A percentile compares a stretch with the other conserved stretches of the same genome.
phyloP scores from a whole-genome alignment of 2,888 invertebrate genomes.

The Apomyelois bistriatella region DNA sequence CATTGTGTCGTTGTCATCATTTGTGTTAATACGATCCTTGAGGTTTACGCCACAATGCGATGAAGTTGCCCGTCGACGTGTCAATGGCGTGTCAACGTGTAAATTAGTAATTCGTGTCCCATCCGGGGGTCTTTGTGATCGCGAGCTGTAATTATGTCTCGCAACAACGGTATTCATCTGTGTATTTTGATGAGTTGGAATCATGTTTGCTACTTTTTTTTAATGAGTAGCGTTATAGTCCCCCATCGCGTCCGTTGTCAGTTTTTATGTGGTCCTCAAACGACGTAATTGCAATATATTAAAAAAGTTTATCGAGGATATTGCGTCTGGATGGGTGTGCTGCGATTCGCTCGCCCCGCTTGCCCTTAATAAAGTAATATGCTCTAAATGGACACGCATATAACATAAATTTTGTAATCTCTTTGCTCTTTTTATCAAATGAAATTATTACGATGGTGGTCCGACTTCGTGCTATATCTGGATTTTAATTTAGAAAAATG shows the following conservation, averaged over 20 bases:
- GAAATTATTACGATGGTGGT: slow-evolving; percentile 75
- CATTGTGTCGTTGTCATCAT: slow-evolving; percentile 75
- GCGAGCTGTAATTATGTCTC: slow-evolving; percentile 50
- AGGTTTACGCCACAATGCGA: slow-evolving; percentile 76
- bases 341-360: slow-evolving; percentile 56
- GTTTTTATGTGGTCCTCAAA: slow-evolving; percentile 67
- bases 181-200: slow-evolving; percentile 45
- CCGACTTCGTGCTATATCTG: slow-evolving; percentile 57
- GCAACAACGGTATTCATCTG: slow-evolving; percentile 47
- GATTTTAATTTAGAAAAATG: slow-evolving; percentile 69
- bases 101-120: slow-evolving; percentile 71
- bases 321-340: slow-evolving; percentile 48
- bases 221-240: slow-evolving; percentile 48
- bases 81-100: slow-evolving; percentile 75
- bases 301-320: slow-evolving; percentile 63
- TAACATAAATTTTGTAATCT: slow-evolving; percentile 71
- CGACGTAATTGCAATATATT: slow-evolving; percentile 70
- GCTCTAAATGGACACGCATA: slow-evolving; percentile 76
- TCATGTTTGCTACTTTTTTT: slow-evolving; percentile 48
- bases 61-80: slow-evolving; percentile 64
- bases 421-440: slow-evolving; percentile 68
- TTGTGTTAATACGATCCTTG: slow-evolving; percentile 78
- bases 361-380: slow-evolving; percentile 77
- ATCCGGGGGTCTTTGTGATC: slow-evolving; percentile 65
- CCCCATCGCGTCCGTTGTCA: slow-evolving; percentile 51